A percentile compares a stretch with the other conserved stretches of the same genome.
Conservation (phyloP, 2,797 vertebrate genomes). For the Oryzias sinensis region DNA sequence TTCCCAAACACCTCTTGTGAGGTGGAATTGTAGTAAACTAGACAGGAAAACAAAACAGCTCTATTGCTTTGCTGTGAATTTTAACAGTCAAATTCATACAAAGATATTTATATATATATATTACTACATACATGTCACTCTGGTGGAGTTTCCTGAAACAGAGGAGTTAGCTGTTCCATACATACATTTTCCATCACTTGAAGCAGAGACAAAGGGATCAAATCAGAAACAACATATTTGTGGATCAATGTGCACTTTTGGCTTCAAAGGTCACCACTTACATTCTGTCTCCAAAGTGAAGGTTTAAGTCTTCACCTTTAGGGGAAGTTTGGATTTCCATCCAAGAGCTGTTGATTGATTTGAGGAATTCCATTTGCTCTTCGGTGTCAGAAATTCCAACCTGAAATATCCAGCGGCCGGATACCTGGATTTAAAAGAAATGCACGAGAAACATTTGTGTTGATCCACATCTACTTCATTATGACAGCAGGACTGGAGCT, state of each 20-base stretch:
- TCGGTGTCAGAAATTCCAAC: slow-evolving; percentile 17
- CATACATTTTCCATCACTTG: slow-evolving; percentile 22
- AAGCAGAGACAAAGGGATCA: not conserved
- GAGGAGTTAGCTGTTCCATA: not conserved
- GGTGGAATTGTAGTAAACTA: slow-evolving; percentile 33
- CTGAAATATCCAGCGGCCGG: slow-evolving; percentile 50
- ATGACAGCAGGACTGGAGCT: too few species aligned
- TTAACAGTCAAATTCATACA: not conserved
- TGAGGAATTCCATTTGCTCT: not conserved
- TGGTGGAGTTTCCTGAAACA: not conserved
- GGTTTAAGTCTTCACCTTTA: slow-evolving; percentile 1
- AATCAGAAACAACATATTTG: not conserved
- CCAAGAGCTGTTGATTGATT: slow-evolving; percentile 23
- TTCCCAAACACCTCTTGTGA: not conserved
- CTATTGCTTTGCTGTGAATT: not conserved
- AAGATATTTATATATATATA: too few species aligned
- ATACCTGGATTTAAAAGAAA: slow-evolving; percentile 21
- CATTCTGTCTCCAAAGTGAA: slow-evolving; percentile 31
- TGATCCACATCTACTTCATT: too few species aligned
- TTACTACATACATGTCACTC: slow-evolving; percentile 34
- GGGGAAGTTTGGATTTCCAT: slow-evolving; percentile 8
- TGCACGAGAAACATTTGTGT: not conserved
- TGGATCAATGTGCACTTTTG: not conserved
- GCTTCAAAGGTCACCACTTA: slow-evolving; percentile 7
- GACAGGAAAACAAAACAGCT: not conserved